Conservation (phyloP, 2,113 vertebrate genomes). For the Calypte anna region DNA sequence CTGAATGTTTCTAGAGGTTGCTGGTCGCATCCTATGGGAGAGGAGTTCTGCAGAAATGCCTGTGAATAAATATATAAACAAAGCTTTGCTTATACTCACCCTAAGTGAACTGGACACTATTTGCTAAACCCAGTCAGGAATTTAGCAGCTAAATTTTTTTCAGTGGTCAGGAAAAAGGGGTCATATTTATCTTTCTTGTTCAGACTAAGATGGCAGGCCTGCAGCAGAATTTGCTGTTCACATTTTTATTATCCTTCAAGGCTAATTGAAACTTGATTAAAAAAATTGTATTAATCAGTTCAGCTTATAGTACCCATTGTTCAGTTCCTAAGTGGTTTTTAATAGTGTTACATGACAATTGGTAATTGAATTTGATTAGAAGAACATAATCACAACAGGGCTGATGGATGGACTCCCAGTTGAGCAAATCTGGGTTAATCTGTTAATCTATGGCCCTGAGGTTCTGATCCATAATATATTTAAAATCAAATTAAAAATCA, state of each 20-base stretch:
- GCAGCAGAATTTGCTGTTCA: neutral
- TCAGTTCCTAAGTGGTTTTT: neutral
- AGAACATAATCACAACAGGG: neutral
- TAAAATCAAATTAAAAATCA: constrained; percentile 30
- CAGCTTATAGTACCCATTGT: neutral
- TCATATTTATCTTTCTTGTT: neutral
- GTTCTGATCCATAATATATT: neutral
- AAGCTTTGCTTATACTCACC: neutral
- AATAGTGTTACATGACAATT: neutral
- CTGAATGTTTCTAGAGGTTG: neutral
- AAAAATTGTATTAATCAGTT: neutral
- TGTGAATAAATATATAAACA: neutral
- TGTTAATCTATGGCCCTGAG: neutral
- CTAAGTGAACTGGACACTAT: neutral
- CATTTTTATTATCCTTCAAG: neutral
- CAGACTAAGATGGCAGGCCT: neutral
- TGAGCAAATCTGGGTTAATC: neutral
- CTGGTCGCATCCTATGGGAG: neutral
- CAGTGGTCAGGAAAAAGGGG: neutral
- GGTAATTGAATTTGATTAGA: constrained; percentile 21
- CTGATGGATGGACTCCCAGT: neutral
- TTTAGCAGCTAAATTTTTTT: neutral
- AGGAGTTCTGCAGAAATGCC: neutral
- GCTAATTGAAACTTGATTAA: constrained; percentile 16
- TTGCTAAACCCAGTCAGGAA: neutral